Evolutionary conservation across 2,113 vertebrate species (phyloP), one percentile per base, ranked within the genome.

Genomic region (Noctilio leporinus): DNA sequence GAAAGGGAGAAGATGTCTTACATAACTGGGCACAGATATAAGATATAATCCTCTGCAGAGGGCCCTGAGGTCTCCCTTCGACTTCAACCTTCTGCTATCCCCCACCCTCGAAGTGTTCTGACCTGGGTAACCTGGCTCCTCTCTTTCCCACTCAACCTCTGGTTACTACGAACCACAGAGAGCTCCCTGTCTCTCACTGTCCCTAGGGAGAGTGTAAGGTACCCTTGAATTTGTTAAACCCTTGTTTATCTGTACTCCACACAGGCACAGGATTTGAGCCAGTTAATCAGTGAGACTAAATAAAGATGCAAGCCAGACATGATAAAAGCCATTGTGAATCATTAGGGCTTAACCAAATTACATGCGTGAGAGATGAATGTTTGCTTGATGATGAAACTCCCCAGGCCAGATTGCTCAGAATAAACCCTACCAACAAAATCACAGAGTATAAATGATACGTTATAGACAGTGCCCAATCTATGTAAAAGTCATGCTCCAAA

Each of bases 271-370:
- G 51, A 81, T 40, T 40, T 73, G 49, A 77, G 72, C n/a, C 82
- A 77, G 81, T 88, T 40, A 69, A 83, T 91, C 88, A 81, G 87
- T 43, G 77, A 96, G 88, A 96, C 85, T 95, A 97, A 97, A 97
- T 90, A 95, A 96, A 96, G 81, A 92, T 26, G 10, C 0, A 14
- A 88, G 26, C 67, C 67, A 95, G 94, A 83, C 70, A 72, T 14
- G 69, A 88, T 88, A 65, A 95, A 94, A 85, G 75, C 67, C 83
- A 77, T 0, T 24, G 59, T 91, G 73, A 45, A 80, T 86, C 43
- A 77, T 93, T 87, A 92, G 93, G 45, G 26, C 24, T 26, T 86
- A 95, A 89, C 81, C 47, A 70, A 96, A 96, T 96, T 94, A 73
- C 28, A 86, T 73, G 73, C 7, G 0, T 40, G 22, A 19, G 53